A percentile compares a stretch with the other conserved stretches of the same genome.
phyloP scores from a whole-genome alignment of 1,140 invertebrate species.

The Nasonia longicornis region DNA sequence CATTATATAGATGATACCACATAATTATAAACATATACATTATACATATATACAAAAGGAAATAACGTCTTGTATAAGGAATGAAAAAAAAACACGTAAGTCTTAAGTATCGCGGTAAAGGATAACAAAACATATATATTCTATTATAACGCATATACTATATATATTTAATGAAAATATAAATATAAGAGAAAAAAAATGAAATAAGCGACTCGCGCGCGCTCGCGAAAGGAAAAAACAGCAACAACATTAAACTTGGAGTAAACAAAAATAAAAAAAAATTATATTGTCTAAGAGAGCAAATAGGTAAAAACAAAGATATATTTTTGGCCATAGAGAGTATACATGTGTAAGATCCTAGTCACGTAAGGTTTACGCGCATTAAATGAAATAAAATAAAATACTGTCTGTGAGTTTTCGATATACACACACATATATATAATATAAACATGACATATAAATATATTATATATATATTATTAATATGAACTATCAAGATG shows the following conservation, averaged over 20 bases:
- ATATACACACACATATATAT: slow-evolving; percentile 36
- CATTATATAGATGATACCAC: background rate
- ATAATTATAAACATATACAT: slow-evolving; percentile 30
- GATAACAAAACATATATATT: slow-evolving; percentile 39
- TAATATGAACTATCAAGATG: slow-evolving; percentile 18
- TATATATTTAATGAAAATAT: slow-evolving; percentile 19
- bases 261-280: slow-evolving; percentile 15
- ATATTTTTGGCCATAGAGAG: slow-evolving; percentile 55
- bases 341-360: slow-evolving; percentile 44
- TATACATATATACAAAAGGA: background rate
- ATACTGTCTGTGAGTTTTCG: slow-evolving; percentile 56
- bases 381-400: slow-evolving; percentile 54
- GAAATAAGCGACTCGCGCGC: background rate
- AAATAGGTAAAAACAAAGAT: slow-evolving; percentile 49
- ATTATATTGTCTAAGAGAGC: slow-evolving; percentile 46
- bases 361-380: slow-evolving; percentile 49
- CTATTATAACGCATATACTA: slow-evolving; percentile 45
- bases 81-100: slow-evolving; percentile 20
- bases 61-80: slow-evolving; percentile 34
- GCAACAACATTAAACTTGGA: slow-evolving; percentile 34
- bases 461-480: slow-evolving; percentile 33
- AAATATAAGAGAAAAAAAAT: slow-evolving; percentile 38
- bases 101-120: slow-evolving; percentile 4
- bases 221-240: slow-evolving; percentile 9
- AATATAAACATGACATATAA: slow-evolving; percentile 44